Percentiles rank a stretch among this genome's conserved stretches.
Conservation (phyloP, 2,113 vertebrate genomes). For the Egretta garzetta region DNA sequence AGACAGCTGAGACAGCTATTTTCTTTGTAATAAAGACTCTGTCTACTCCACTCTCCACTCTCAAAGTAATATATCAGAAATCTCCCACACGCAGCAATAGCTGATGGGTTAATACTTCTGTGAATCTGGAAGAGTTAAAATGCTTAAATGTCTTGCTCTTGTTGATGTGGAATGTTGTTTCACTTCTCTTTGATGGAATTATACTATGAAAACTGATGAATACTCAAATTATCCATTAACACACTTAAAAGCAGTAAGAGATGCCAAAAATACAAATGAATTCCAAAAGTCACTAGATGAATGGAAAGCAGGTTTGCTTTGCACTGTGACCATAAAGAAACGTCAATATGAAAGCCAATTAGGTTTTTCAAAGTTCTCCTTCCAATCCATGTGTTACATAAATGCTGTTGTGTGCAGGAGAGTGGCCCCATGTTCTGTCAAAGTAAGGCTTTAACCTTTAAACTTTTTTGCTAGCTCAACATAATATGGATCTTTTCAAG, state of each 20-base stretch:
- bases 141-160: background rate
- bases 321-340: background rate
- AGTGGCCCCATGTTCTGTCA: background rate
- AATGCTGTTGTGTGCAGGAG: background rate
- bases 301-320: background rate
- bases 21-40: background rate
- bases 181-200: background rate
- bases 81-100: background rate
- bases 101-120: background rate
- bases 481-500: background rate
- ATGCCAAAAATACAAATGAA: background rate
- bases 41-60: background rate
- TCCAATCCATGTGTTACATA: background rate
- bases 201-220: background rate
- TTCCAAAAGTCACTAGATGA: background rate
- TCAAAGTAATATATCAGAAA: background rate
- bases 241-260: background rate
- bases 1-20: background rate
- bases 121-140: background rate
- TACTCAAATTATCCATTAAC: background rate
- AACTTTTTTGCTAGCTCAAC: background rate
- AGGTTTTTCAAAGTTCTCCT: background rate
- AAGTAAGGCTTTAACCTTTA: background rate
- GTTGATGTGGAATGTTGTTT: background rate
- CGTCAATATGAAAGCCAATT: background rate